Percentiles rank a stretch among this genome's conserved stretches.
These are phyloP conservation scores for Drosophila sturtevanti DNA, from an alignment of 1,140 invertebrate genomes.

Conservation along the genomic window DNA sequence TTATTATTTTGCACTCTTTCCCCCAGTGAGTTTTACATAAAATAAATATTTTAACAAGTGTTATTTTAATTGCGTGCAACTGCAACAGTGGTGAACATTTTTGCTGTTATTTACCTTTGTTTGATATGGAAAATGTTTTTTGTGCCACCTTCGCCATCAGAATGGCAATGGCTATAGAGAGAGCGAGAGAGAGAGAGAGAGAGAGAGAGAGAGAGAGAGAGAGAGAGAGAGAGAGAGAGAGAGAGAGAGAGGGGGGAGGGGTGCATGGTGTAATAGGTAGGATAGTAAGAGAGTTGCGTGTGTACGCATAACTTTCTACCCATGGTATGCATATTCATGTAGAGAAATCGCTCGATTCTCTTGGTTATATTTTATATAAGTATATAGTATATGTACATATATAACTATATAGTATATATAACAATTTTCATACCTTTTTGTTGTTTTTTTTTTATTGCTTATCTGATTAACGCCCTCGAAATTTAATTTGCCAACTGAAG, in stretches of 20 bases:
- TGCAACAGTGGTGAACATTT: constrained; percentile 50
- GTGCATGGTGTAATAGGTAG: background rate
- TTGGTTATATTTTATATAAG: background rate
- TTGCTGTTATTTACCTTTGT: constrained; percentile 54
- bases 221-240: no score
- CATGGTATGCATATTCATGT: constrained; percentile 26
- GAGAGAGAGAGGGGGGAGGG: background rate
- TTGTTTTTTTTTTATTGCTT: constrained; percentile 15
- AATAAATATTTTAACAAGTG: constrained; percentile 79
- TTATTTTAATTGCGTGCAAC: constrained; percentile 78
- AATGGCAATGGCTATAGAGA: background rate
- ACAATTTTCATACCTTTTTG: constrained; percentile 39
- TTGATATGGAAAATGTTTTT: constrained; percentile 20
- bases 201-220: no score
- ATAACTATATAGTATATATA: no score
- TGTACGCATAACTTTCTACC: constrained; percentile 51
- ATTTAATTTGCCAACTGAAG: constrained; percentile 62
- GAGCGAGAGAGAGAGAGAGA: background rate
- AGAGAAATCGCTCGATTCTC: constrained; percentile 1
- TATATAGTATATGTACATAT: no score
- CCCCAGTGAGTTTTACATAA: constrained; percentile 38
- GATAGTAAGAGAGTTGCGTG: constrained; percentile 39
- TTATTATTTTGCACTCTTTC: background rate
- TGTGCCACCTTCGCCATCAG: background rate
- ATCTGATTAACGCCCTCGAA: constrained; percentile 70